Evolutionary conservation across 2,888 invertebrate species (phyloP), one percentile per base, ranked within the genome.

Genomic region (Apodemia mormo): DNA sequence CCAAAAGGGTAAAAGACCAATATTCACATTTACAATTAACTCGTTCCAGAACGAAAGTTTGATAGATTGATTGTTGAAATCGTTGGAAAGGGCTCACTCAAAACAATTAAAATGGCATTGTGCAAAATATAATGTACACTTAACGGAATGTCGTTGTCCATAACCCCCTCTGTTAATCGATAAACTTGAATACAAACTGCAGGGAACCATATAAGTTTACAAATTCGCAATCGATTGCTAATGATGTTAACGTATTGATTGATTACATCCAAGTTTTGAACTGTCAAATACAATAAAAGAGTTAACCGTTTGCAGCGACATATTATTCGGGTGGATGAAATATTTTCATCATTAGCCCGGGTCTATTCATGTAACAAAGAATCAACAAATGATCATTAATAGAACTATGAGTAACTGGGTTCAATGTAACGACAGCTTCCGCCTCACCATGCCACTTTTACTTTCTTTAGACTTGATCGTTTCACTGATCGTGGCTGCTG

Each of bases 81-180:
- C 86, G 81, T 79, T 78, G 76, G 80, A 79, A 83, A 87, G 86
- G 86, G 83, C 78, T 80, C 75, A 76, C 71, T 74, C 77, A 82
- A 85, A 90, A 89, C 89, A 90, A 91, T 90, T 89, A 88, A 83
- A 83, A 81, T 73, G 68, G 82, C 79, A 83, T 88, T 88, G 89
- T 87, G 80, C 82, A 81, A 87, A 85, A 81, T 82, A 81, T 78
- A 78, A 79, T 79, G 68, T 69, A 70, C 80, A 82, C 81, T 85
- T 79, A 75, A 83, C 71, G 72, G 72, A 77, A 78, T 84, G 79
- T 82, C 81, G 80, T 80, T 78, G 75, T 80, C 78, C 73, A 75
- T 78, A 77, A 76, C 81, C 80, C 81, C 80, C 76, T 78, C 72
- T 68, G 75, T 76, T 77, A 84, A 84, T 81, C 80, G 79, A 81